Conservation (phyloP, 2,888 invertebrate genomes). For the Ormyrus nitidulus region DNA sequence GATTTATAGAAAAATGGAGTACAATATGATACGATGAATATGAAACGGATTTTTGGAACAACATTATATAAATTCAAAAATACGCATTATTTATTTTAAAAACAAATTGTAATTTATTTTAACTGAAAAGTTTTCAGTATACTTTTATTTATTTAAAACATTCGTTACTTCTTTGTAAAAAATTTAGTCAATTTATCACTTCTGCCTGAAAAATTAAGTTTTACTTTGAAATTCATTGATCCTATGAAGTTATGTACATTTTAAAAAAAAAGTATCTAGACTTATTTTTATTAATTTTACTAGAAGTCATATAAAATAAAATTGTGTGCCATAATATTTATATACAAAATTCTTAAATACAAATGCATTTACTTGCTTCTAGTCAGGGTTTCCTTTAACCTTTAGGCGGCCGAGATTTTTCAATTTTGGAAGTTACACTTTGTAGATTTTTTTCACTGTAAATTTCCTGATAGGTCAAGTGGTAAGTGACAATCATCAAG, state of each 20-base stretch:
- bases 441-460: too few relatives aligned
- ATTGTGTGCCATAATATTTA: conserved; percentile 26
- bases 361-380: conserved; percentile 12
- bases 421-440: too few relatives aligned
- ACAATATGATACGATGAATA: conserved; percentile 41
- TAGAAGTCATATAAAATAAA: conserved; percentile 37
- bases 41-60: conserved; percentile 23
- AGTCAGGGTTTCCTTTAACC: too few relatives aligned
- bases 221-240: neutral
- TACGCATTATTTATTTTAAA: conserved; percentile 21
- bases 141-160: conserved; percentile 8
- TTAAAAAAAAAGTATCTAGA: conserved; percentile 32
- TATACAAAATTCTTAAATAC: conserved; percentile 41
- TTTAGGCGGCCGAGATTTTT: too few relatives aligned
- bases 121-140: neutral
- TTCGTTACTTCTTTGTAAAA: conserved; percentile 28
- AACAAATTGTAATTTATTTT: conserved; percentile 27
- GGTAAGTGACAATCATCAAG: too few relatives aligned
- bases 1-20: conserved; percentile 47
- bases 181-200: conserved; percentile 21
- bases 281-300: conserved; percentile 42
- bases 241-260: conserved; percentile 42
- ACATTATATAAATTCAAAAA: conserved; percentile 42
- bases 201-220: neutral
- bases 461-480: too few relatives aligned